Evolutionary conservation across 2,113 vertebrate species (phyloP).

Genomic region (Antennarius striatus): DNA sequence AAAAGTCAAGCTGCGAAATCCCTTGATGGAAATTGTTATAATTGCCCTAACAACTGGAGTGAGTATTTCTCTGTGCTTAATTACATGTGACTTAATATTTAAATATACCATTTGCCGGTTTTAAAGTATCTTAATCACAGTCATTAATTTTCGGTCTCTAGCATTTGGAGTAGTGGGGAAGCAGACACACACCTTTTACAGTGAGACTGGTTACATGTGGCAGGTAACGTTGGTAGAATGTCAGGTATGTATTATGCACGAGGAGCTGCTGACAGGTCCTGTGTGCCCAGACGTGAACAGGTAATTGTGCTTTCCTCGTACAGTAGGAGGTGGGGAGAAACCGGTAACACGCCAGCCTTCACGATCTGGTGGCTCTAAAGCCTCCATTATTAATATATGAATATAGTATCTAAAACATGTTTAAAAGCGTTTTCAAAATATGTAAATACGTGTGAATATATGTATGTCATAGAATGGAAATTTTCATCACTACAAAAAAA

Average conservation of each 20-base stretch:
- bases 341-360: conserved; percentile 37
- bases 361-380: conserved; percentile 31
- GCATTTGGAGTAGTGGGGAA: conserved; percentile 77
- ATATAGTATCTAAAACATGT: too few species aligned
- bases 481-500: background rate
- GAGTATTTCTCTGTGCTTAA: conserved; percentile 91
- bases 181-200: conserved; percentile 93
- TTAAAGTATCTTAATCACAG: conserved; percentile 93
- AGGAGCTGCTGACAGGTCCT: conserved; percentile 70
- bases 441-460: too few species aligned
- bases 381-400: conserved; percentile 17
- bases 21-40: conserved; percentile 98
- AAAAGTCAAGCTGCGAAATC: conserved; percentile 96
- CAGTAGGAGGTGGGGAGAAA: conserved; percentile 51
- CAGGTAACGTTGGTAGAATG: conserved; percentile 85
- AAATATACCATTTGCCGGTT: conserved; percentile 94
- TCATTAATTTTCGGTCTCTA: conserved; percentile 96
- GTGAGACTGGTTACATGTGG: conserved; percentile 90
- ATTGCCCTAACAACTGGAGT: conserved; percentile 95
- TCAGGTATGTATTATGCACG: conserved; percentile 84
- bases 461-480: too few species aligned
- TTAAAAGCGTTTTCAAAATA: too few species aligned
- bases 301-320: conserved; percentile 76
- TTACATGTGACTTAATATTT: conserved; percentile 96
- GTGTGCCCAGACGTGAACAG: conserved; percentile 62